Conservation (phyloP, 2,888 invertebrate species). For the Pollenia angustigena region DNA sequence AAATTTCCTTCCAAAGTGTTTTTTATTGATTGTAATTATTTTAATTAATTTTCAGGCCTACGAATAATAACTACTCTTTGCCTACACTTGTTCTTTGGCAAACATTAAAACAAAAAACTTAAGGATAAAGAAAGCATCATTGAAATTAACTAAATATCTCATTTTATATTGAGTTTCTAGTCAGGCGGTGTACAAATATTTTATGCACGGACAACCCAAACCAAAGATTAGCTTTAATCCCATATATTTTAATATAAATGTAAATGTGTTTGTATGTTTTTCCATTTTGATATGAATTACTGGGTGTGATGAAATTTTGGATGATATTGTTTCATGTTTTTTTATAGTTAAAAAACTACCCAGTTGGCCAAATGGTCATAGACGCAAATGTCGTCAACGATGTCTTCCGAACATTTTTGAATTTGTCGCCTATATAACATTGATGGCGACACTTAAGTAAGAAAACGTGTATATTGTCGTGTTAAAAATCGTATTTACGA, state of each 20-base stretch:
- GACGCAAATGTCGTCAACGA: no score
- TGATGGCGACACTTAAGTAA: no score
- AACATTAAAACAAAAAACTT: background rate
- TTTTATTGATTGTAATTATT: constrained; percentile 45
- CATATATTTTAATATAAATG: background rate
- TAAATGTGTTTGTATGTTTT: background rate
- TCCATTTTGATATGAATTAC: background rate
- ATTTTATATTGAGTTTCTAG: constrained; percentile 16
- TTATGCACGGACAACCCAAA: constrained; percentile 26
- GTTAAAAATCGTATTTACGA: no score
- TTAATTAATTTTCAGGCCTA: background rate
- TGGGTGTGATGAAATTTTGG: background rate
- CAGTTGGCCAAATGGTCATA: no score
- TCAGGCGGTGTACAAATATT: constrained; percentile 22
- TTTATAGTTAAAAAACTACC: no score
- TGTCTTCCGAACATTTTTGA: no score
- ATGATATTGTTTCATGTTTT: background rate
- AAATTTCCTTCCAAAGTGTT: constrained; percentile 2
- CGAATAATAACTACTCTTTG: no score
- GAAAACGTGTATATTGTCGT: no score
- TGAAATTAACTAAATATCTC: constrained; percentile 47
- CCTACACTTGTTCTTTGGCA: no score
- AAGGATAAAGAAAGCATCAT: constrained; percentile 17
- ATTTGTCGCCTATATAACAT: no score
- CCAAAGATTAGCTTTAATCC: background rate